Conservation (phyloP, 2,888 invertebrate species). For the Himalopsyche japonica region DNA sequence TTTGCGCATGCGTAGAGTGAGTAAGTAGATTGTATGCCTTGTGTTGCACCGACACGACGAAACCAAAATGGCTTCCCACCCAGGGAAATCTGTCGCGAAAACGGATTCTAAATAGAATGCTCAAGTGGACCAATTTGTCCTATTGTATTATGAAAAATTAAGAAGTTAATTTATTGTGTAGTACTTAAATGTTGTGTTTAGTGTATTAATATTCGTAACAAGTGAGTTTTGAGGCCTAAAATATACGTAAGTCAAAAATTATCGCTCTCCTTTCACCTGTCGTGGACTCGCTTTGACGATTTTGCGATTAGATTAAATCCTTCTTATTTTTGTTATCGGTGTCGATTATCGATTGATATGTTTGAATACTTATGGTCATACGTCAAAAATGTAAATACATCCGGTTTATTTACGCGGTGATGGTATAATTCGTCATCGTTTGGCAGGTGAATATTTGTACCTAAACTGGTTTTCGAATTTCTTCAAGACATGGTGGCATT, state of each 20-base stretch:
- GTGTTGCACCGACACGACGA: conserved; percentile 4
- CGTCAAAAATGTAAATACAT: not conserved
- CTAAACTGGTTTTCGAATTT: conserved; percentile 5
- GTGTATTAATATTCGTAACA: not conserved
- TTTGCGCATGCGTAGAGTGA: not conserved
- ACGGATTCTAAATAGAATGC: conserved; percentile 1
- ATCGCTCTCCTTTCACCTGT: not conserved
- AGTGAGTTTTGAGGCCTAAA: not conserved
- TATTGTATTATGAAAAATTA: not conserved
- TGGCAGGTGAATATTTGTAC: not conserved
- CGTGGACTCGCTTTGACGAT: not conserved
- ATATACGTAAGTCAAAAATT: conserved; percentile 1
- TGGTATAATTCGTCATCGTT: not conserved
- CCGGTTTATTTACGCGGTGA: not conserved
- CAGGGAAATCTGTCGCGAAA: conserved; percentile 4
- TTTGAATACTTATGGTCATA: not conserved
- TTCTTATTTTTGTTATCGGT: not conserved
- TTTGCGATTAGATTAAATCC: not conserved
- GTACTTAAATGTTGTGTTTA: not conserved
- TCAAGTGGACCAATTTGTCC: not conserved
- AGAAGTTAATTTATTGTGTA: not conserved
- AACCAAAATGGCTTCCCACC: conserved; percentile 7
- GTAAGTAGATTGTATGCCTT: not conserved
- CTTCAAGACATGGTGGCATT: conserved; percentile 17
- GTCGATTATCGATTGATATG: not conserved